Base-by-base conservation (phyloP, 2,113 vertebrate species). In the Planiliza haematocheilus region DNA sequence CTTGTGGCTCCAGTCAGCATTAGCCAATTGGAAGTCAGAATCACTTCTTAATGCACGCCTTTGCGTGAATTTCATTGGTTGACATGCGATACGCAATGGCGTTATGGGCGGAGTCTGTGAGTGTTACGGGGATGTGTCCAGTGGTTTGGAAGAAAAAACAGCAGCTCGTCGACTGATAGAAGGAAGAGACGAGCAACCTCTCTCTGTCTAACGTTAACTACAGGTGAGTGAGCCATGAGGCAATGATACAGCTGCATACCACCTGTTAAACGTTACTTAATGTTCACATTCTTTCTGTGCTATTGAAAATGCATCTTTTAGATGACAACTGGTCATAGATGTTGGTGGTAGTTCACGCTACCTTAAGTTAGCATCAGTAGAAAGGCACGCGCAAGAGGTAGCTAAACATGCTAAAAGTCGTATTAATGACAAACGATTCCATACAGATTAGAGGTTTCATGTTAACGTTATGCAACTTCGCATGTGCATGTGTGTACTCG, bases 1-100 rank as follows among this genome's bases (percentile, higher is more conserved):
- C 60, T 84, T 3, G 63, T 91, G 86, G 88, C 37, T 90, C 87
- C 87, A 94, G 90, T 24, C 21, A 12, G 1, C 1, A 0, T 21
- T 10, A 51, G 1, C 92, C 92, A 94, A 92, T 91, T 85, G 89
- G 59, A 71, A 17, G 10, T 1, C 36, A 1, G 14, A 0, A 4
- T 4, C 1, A 1, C 4, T 1, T 1, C 4, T 1, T 13, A 0
- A 37, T 30, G 30, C 43, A 82, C 83, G 61, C 86, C 89, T 30
- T 2, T 0, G 0, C 36, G 0, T 0, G 1, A 4, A 30, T 10
- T 0, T 34, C 4, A 90, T 92, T 93, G 90, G 91, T 11, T n/a
- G 0, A 8, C n/a, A 10, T 0, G 1, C 9, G 0, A 2, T 11
- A 49, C 24, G 21, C 10, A 13, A 3, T 72, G n/a, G 79, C n/a